Percentiles rank a stretch among this genome's conserved stretches.
Conservation (phyloP, 2,797 vertebrate genomes). For the Channa striata region DNA sequence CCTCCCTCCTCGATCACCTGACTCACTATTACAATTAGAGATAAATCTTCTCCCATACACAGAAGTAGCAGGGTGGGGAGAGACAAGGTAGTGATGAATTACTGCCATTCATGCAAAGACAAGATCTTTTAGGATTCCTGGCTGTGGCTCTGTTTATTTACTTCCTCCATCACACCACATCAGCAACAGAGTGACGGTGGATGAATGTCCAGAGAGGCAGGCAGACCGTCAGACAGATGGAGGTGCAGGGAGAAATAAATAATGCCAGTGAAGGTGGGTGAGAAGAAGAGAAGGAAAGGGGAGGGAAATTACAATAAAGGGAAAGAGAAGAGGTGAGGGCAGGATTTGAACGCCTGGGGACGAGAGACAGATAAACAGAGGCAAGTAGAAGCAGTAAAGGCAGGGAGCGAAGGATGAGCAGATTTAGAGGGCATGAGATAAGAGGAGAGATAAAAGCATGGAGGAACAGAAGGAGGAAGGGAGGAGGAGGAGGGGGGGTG, state of each 20-base stretch:
- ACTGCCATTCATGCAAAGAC: slow-evolving; percentile 75
- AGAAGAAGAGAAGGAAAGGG: slow-evolving; percentile 29
- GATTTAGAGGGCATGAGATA: slow-evolving; percentile 75
- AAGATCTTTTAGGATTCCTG: slow-evolving; percentile 78
- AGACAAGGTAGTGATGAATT: slow-evolving; percentile 70
- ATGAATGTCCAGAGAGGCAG: slow-evolving; percentile 68
- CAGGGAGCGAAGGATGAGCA: slow-evolving; percentile 69
- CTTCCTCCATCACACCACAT: slow-evolving; percentile 72
- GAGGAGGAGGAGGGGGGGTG: slow-evolving; percentile 5
- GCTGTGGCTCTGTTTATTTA: slow-evolving; percentile 79
- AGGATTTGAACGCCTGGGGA: slow-evolving; percentile 54
- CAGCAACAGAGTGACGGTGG: slow-evolving; percentile 70
- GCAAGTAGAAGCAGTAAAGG: slow-evolving; percentile 60
- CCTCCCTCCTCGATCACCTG: slow-evolving; percentile 67
- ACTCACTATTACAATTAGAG: slow-evolving; percentile 80
- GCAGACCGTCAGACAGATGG: slow-evolving; percentile 72
- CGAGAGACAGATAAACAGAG: slow-evolving; percentile 63
- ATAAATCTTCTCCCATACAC: slow-evolving; percentile 76
- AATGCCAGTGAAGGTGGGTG: slow-evolving; percentile 67
- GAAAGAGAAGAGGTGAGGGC: slow-evolving; percentile 32
- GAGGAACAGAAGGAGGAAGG: slow-evolving; percentile 51
- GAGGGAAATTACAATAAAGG: slow-evolving; percentile 56
- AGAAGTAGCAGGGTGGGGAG: slow-evolving; percentile 37
- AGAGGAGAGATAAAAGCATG: slow-evolving; percentile 69
- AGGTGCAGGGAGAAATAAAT: slow-evolving; percentile 70